Evolutionary conservation across 2,797 vertebrate species (phyloP), one percentile per base, ranked within the genome.

Genomic region (Mus spretus): DNA sequence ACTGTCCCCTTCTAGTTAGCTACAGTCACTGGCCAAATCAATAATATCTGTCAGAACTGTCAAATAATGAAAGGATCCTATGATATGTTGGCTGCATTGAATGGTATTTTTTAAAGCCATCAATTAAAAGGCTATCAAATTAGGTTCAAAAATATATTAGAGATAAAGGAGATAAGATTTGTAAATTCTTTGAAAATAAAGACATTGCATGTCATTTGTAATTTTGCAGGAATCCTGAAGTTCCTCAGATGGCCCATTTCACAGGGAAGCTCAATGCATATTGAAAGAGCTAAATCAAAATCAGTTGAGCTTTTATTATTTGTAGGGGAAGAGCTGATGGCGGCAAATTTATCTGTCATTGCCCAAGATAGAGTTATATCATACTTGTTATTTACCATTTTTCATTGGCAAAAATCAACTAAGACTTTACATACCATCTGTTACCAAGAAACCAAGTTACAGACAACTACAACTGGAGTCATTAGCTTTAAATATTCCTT

Each of bases 1-100:
- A 98, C 98, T 99, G 98, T 98, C 98, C 98, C 98, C 98, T 98
- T 98, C 98, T 98, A 98, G 98, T 98, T 98, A 98, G 98, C 98
- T 98, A 97, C 98, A 98, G 98, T 98, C 98, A 96, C 98, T 47
- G 95, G 97, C 98, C 98, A 98, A 98, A 99, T 99, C 98, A 98
- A 99, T 99, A 99, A 98, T 97, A 96, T 98, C 98, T 98, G 98
- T 98, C 98, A 98, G 98, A 98, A 98, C 98, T 98, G 98, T 98
- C 98, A 98, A 97, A 98, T 98, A 98, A 98, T 92, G 96, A 98
- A 98, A 98, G 95, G 91, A 96, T 96, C 94, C 96, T 98, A 97
- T 96, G 98, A 98, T 98, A 97, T 97, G 96, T 96, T 97, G 97
- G 72, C 96, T 97, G 63, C 79, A 97, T 91, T 88, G 98, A 91